A percentile compares a stretch with the other conserved stretches of the same genome.
Conservation (phyloP, 1,140 invertebrate species). For the Drosophila funebris region DNA sequence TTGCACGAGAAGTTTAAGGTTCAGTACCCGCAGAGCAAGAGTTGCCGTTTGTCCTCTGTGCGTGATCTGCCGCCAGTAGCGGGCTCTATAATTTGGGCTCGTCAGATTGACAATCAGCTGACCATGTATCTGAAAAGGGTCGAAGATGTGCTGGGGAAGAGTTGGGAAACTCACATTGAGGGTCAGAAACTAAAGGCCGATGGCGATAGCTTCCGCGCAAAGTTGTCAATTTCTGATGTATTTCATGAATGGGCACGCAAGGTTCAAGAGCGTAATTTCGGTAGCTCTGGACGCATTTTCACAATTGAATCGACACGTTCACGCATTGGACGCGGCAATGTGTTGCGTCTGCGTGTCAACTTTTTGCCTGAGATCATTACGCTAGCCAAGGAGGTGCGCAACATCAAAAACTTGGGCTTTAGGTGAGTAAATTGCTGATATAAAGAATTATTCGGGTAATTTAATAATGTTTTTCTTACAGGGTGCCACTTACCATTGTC, state of each 20-base stretch:
- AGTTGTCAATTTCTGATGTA: conserved; percentile 97
- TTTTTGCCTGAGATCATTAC: conserved; percentile 99
- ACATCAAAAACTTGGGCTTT: conserved; percentile 98
- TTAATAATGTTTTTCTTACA: conserved; percentile 36
- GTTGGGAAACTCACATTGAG: conserved; percentile 99
- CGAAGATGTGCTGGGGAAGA: conserved; percentile 98
- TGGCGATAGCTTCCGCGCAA: conserved; percentile 98
- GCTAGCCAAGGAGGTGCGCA: conserved; percentile 98
- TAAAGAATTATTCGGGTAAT: rapidly evolving
- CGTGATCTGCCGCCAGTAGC: conserved; percentile 98
- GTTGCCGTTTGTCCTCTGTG: conserved; percentile 94
- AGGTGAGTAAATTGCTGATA: conserved; percentile 79
- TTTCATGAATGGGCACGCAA: conserved; percentile 99
- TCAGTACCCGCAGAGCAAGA: conserved; percentile 96
- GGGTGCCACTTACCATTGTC: conserved; percentile 98
- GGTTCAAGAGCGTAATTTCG: conserved; percentile 97
- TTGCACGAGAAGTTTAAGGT: conserved; percentile 99
- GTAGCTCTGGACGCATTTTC: conserved; percentile 97
- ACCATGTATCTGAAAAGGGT: conserved; percentile 98
- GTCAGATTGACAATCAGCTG: conserved; percentile 99
- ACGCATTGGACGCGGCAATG: conserved; percentile 92
- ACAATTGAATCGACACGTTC: conserved; percentile 94
- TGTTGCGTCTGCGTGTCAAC: conserved; percentile 97
- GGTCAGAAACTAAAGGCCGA: conserved; percentile 99
- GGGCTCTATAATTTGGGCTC: conserved; percentile 99